A percentile compares a stretch with the other conserved stretches of the same genome.
Evolutionary conservation across 1,140 invertebrate species (phyloP).

Genomic region (Cydia splendana): DNA sequence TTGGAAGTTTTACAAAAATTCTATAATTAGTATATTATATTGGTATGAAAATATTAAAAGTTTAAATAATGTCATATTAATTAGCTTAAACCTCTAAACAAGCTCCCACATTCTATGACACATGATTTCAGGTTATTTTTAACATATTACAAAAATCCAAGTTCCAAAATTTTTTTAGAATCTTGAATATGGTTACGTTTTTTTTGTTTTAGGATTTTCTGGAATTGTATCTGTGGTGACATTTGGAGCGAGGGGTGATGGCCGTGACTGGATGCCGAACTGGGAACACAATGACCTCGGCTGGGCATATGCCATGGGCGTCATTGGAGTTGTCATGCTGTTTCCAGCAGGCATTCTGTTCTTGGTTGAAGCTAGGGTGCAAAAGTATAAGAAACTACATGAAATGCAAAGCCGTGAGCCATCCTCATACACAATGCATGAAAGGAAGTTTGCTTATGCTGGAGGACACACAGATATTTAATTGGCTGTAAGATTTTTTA

Average conservation of each 20-base stretch:
- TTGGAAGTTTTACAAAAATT: too few species aligned
- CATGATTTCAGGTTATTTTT: too few species aligned
- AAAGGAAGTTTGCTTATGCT: conserved; percentile 73
- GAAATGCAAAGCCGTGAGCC: conserved; percentile 83
- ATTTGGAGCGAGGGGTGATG: conserved; percentile 94
- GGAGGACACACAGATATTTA: conserved; percentile 81
- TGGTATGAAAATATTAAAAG: too few species aligned
- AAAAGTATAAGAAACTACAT: conserved; percentile 85
- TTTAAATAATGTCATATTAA: too few species aligned
- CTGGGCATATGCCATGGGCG: conserved; percentile 95
- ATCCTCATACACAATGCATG: conserved; percentile 82
- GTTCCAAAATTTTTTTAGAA: neutral
- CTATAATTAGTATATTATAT: too few species aligned
- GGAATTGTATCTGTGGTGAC: conserved; percentile 83
- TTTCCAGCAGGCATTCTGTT: conserved; percentile 88
- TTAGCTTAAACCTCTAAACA: too few species aligned
- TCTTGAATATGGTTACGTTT: conserved; percentile 19
- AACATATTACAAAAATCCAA: too few species aligned
- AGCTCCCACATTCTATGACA: too few species aligned
- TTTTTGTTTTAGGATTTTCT: conserved; percentile 82
- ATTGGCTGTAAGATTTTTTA: conserved; percentile 22
- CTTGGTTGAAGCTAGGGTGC: conserved; percentile 89
- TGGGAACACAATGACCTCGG: conserved; percentile 98
- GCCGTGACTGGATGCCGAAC: conserved; percentile 97
- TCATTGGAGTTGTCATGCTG: conserved; percentile 87